Evolutionary conservation across 2,888 invertebrate genomes (phyloP), one percentile per base, ranked within the genome.

Genomic region (Arrhopalites spinosus): DNA sequence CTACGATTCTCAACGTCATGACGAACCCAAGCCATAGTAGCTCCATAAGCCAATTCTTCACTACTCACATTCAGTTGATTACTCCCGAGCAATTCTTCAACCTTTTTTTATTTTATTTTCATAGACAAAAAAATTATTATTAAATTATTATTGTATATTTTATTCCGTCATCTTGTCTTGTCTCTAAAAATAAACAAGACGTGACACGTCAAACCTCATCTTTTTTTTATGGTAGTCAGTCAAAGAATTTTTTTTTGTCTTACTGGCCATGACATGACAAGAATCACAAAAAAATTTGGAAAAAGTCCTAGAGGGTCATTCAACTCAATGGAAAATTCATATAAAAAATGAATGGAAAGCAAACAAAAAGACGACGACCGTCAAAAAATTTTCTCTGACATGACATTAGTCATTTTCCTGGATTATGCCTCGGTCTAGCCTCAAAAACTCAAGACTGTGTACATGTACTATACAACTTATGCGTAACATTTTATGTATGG

Each of bases 11-110:
- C 83, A 53, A 90, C 84, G 83, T 90, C 89, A 82, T 91, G 90
- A 82, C 90, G 90, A 36, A 91, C 87, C 91, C 91, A 91, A 83
- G 89, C 89, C 77, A 91, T 85, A 25, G 90, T 90, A 8, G 90
- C 90, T 45, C 87, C 85, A 83, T 90, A 91, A 0, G 90, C 91
- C 78, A 89, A 89, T 85, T 91, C 91, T 84, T 91, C 91, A 17
- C 89, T 89, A 36, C 89, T 88, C 74, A 91, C 90, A 83, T 91
- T 91, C 78, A 91, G 85, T 84, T 90, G 89, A 82, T 88, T 88
- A 83, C 90, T 90, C 7, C 90, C 90, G 78, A 91, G 89, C 79
- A 91, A 85, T 84, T 90, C 90, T 84, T 89, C 89, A 63, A 91
- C 89, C 89, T 89, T 36, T 36, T 36, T 36, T 36, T 11, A 36